Evolutionary conservation across 2,113 vertebrate genomes (phyloP).

Genomic region (Pimephales promelas): DNA sequence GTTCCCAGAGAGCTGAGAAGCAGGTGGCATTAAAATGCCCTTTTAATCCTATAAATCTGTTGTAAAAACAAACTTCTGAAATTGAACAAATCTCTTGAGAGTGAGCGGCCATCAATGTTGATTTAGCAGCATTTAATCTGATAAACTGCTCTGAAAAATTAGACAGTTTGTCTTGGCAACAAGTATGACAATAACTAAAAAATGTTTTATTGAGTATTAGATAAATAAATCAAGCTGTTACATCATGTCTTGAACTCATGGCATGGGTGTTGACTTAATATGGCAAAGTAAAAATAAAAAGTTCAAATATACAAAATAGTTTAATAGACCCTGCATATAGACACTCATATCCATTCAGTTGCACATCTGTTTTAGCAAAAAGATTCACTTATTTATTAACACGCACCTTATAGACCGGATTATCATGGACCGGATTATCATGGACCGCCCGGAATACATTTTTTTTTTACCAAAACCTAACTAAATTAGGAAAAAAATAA

Average conservation of each 20-base stretch:
- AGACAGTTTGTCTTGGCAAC: neutral
- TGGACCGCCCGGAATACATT: no score
- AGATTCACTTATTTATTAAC: no score
- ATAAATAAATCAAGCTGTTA: neutral
- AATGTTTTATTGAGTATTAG: neutral
- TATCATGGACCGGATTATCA: neutral
- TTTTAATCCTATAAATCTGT: conserved; percentile 30
- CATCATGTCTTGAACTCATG: neutral
- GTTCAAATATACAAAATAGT: neutral
- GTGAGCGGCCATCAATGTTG: neutral
- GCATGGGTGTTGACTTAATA: neutral
- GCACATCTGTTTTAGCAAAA: neutral
- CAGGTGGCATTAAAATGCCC: conserved; percentile 34
- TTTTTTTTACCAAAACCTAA: neutral
- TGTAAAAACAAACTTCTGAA: conserved; percentile 20
- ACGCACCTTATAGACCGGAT: neutral
- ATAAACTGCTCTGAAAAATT: neutral
- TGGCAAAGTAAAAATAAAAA: neutral
- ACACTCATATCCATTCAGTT: neutral
- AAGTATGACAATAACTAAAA: neutral
- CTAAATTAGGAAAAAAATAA: no score
- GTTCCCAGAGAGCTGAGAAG: conserved; percentile 14
- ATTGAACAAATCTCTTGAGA: conserved; percentile 21
- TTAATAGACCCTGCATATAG: neutral
- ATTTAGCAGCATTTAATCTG: conserved; percentile 9